A percentile compares a stretch with the other conserved stretches of the same genome.
Evolutionary conservation across 2,888 invertebrate species (phyloP).

Genomic region (Sepioteuthis lessoniana): DNA sequence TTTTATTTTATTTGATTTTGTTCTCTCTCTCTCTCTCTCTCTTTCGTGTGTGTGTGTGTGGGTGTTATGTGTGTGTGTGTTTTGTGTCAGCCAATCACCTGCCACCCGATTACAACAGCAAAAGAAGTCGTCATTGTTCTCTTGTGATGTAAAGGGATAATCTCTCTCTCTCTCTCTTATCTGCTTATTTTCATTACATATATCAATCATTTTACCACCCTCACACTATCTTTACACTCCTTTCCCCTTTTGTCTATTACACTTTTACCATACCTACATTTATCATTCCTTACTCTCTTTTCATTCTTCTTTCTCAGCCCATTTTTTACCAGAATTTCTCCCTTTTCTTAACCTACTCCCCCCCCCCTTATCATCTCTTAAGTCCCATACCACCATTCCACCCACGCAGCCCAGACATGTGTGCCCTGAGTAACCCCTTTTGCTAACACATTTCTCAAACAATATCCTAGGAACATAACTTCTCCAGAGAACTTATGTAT

Average conservation of each 20-base stretch:
- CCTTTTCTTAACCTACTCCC: not conserved
- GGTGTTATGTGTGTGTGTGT: not conserved
- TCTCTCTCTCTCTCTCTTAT: not conserved
- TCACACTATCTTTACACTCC: not conserved
- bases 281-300: not conserved
- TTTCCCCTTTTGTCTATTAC: not conserved
- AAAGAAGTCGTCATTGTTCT: not conserved
- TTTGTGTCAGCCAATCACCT: not conserved
- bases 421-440: constrained; percentile 7
- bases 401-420: not conserved
- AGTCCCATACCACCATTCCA: not conserved
- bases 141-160: not conserved
- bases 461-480: not conserved
- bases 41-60: not conserved
- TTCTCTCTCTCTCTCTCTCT: not conserved
- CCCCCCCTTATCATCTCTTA: too few relatives aligned
- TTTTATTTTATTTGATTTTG: not conserved
- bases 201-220: not conserved
- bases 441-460: not conserved
- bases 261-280: not conserved
- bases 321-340: not conserved
- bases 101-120: not conserved
- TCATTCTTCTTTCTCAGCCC: not conserved
- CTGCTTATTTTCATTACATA: not conserved
- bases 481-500: not conserved